Base-by-base conservation (phyloP, 2,888 invertebrate genomes). In the Sinotaia quadrata region DNA sequence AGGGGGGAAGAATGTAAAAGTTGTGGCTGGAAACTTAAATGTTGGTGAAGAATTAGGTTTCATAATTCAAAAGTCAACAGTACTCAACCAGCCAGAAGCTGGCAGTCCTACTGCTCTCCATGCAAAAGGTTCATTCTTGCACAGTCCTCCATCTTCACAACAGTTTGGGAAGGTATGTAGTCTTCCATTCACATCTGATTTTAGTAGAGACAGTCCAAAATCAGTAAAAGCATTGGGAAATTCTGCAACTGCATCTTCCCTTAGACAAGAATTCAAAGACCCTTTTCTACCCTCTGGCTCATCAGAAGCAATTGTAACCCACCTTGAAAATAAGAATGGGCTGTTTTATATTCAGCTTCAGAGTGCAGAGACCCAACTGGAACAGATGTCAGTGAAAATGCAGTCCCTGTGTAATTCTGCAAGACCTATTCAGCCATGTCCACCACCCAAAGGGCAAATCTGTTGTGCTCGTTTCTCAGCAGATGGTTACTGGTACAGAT, bases 401-500 rank as follows among this genome's bases (percentile, higher is more conserved):
- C 75, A 76, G 56, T 37, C 66, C 4, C 2, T 61, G 29, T 70
- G 54, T 47, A 47, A 37, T 36, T 34, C 47, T 2, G 54, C 52
- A 10, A 56, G 57, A 7, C 12, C 41, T 10, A 15, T 61, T 4
- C 12, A 56, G 31, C n/a, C 21, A 24, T 61, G 54, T 18, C 21
- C 67, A 27, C 41, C 67, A 5, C n/a, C 63, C 10, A 33, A 56
- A 24, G 81, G 79, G 37, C 67, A 69, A 31, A 61, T 75, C 18
- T 82, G 83, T 27, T 78, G 78, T 75, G 78, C 80, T 31, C 74
- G 75, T 56, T 83, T 79, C 67, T 73, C 80, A 4, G 80, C 78
- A 33, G 83, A 85, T 75, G 74, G 75, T 18, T 72, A 75, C 12
- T 84, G 84, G 83, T 85, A 84, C 68, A 71, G 84, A 56, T 82